These are phyloP conservation scores for Dinoponera quadriceps DNA, from an alignment of 1,140 invertebrate genomes.

Conservation along the genomic window DNA sequence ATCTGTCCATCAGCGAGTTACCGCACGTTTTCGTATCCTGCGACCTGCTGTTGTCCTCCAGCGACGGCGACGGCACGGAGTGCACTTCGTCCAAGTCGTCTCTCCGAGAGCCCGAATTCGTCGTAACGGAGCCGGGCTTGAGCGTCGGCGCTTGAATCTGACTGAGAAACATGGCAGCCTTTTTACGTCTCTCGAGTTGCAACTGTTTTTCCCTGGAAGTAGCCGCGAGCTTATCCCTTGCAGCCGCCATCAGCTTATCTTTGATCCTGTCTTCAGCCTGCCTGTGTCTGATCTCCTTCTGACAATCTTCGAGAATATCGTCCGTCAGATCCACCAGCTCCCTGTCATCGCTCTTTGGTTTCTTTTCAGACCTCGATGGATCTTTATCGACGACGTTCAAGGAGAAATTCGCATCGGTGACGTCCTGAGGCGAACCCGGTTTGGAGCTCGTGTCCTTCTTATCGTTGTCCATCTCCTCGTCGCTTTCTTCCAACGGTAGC, in stretches of 20 bases:
- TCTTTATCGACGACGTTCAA: slow-evolving; percentile 63
- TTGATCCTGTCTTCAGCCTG: slow-evolving; percentile 88
- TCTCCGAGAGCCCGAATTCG: slow-evolving; percentile 42
- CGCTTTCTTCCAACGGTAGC: slow-evolving; percentile 90
- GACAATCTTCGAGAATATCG: slow-evolving; percentile 83
- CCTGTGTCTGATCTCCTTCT: slow-evolving; percentile 79
- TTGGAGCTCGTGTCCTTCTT: slow-evolving; percentile 78
- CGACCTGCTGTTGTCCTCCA: slow-evolving; percentile 68
- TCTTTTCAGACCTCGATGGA: slow-evolving; percentile 66
- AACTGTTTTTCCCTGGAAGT: slow-evolving; percentile 88
- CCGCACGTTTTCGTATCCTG: slow-evolving; percentile 72
- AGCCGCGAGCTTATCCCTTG: slow-evolving; percentile 87
- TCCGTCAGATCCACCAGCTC: slow-evolving; percentile 87
- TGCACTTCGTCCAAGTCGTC: slow-evolving; percentile 79
- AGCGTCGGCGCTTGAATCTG: slow-evolving; percentile 85
- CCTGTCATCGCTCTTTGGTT: slow-evolving; percentile 73
- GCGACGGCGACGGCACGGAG: slow-evolving; percentile 77
- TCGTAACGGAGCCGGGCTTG: slow-evolving; percentile 11
- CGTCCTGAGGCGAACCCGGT: slow-evolving; percentile 71
- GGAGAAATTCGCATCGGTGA: slow-evolving; percentile 14
- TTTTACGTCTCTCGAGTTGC: slow-evolving; percentile 90
- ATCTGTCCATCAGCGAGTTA: slow-evolving; percentile 80
- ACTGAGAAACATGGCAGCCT: slow-evolving; percentile 88
- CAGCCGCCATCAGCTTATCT: slow-evolving; percentile 88
- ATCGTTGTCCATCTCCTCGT: slow-evolving; percentile 88